Percentiles rank a stretch among this genome's conserved stretches.
These are phyloP conservation scores for Microtus richardsoni DNA, from an alignment of 2,113 vertebrate genomes.

Conservation along the genomic window DNA sequence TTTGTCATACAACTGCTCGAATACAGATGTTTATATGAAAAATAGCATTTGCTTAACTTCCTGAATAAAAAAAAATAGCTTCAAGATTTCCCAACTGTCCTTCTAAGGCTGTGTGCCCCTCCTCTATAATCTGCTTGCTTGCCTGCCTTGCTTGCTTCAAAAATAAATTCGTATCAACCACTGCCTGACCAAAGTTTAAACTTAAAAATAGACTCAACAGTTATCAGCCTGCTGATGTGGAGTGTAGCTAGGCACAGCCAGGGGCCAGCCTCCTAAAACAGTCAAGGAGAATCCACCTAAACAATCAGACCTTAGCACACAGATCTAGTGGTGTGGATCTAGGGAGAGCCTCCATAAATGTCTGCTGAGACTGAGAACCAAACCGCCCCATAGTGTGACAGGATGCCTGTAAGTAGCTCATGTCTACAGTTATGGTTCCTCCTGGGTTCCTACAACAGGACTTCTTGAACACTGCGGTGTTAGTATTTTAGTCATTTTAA, in stretches of 20 bases:
- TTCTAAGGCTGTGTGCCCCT: slow-evolving; percentile 46
- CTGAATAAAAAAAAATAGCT: slow-evolving; percentile 51
- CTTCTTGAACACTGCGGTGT: background rate
- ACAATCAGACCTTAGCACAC: background rate
- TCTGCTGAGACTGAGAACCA: slow-evolving; percentile 38
- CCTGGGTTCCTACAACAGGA: slow-evolving; percentile 43
- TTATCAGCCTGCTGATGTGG: slow-evolving; percentile 69
- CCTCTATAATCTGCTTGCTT: slow-evolving; percentile 22
- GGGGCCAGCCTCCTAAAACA: slow-evolving; percentile 52
- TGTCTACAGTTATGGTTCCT: background rate
- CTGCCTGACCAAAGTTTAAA: slow-evolving; percentile 69
- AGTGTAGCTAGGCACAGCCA: background rate
- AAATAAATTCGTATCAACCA: slow-evolving; percentile 65
- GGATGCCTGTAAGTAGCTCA: background rate
- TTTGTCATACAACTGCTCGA: background rate
- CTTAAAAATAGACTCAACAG: slow-evolving; percentile 66
- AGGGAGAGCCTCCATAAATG: background rate
- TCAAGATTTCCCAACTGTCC: slow-evolving; percentile 40
- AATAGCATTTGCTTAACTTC: slow-evolving; percentile 57
- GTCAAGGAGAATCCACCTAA: slow-evolving; percentile 46
- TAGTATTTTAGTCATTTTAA: slow-evolving; percentile 19
- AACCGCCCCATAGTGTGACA: background rate
- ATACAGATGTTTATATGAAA: slow-evolving; percentile 46
- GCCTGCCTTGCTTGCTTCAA: slow-evolving; percentile 52
- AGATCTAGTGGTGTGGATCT: background rate